phyloP scores from a whole-genome alignment of 2,797 vertebrate genomes.

The Sandelia bainsii region DNA sequence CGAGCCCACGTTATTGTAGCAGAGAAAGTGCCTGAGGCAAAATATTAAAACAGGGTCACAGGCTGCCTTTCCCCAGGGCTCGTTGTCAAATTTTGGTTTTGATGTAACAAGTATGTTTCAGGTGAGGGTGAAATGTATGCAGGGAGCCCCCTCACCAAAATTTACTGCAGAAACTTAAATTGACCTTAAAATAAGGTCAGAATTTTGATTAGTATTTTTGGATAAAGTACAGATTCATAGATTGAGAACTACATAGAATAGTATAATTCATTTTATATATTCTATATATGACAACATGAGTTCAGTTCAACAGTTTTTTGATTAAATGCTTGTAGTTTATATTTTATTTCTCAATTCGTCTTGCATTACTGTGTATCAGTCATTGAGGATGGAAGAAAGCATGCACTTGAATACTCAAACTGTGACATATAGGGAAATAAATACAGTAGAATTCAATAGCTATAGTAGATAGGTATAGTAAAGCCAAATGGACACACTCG shows the following conservation, averaged over 20 bases:
- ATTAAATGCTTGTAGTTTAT: not conserved
- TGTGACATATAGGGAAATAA: not conserved
- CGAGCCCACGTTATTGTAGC: constrained; percentile 56
- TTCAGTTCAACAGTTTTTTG: not conserved
- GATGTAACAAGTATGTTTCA: constrained; percentile 59
- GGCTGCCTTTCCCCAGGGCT: constrained; percentile 48
- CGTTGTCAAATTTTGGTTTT: constrained; percentile 56
- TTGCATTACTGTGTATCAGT: not conserved
- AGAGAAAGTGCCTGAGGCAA: constrained; percentile 64
- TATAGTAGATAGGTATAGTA: not conserved
- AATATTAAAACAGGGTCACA: constrained; percentile 76
- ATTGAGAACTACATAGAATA: not conserved
- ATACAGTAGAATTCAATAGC: constrained; percentile 9
- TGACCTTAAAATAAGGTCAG: constrained; percentile 6
- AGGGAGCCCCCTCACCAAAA: not conserved
- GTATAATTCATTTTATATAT: not conserved
- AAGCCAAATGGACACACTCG: not conserved
- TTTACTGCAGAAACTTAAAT: not conserved
- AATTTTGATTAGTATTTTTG: not conserved
- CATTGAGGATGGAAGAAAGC: not conserved
- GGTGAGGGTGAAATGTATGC: constrained; percentile 32
- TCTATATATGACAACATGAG: not conserved
- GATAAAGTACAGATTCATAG: not conserved
- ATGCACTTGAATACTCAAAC: not conserved
- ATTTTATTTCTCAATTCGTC: not conserved